Conservation (phyloP, 92 coral and sea anemone species). For the Siderastrea siderea region DNA sequence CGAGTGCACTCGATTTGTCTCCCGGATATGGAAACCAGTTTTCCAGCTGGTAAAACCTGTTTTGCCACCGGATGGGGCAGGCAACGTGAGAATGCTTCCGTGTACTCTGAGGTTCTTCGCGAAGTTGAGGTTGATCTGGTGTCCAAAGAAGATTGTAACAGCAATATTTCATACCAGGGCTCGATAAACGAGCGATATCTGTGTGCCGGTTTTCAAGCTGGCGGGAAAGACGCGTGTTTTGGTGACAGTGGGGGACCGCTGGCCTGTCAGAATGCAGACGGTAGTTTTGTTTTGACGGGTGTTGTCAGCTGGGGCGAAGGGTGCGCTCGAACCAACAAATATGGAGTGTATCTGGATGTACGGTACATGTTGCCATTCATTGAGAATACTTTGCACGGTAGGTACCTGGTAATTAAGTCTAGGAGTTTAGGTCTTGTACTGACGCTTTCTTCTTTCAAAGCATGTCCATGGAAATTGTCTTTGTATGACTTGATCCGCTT, state of each 20-base stretch:
- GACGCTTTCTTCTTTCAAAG: too few relatives aligned
- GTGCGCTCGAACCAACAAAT: slow-evolving; percentile 89
- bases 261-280: slow-evolving; percentile 83
- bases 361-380: slow-evolving; percentile 83
- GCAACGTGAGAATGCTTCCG: slow-evolving; percentile 49
- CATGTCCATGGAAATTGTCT: too few relatives aligned
- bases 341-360: slow-evolving; percentile 97
- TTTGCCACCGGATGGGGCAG: slow-evolving; percentile 95
- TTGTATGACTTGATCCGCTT: too few relatives aligned
- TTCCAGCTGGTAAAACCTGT: slow-evolving; percentile 77
- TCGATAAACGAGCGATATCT: slow-evolving; percentile 72
- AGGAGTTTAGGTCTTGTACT: too few relatives aligned
- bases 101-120: slow-evolving; percentile 83
- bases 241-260: slow-evolving; percentile 96
- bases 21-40: slow-evolving; percentile 73
- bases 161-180: slow-evolving; percentile 83
- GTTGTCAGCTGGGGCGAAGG: slow-evolving; percentile 96
- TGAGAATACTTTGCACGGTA: slow-evolving; percentile 76
- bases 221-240: slow-evolving; percentile 80
- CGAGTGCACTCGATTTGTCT: slow-evolving; percentile 87
- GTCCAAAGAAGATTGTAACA: slow-evolving; percentile 84
- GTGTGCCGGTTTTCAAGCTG: slow-evolving; percentile 89
- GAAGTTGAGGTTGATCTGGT: slow-evolving; percentile 85
- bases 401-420: slow-evolving; percentile 55
- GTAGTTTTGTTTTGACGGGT: slow-evolving; percentile 85